Base-by-base conservation (phyloP, 1,140 invertebrate species). In the Eueides isabella region DNA sequence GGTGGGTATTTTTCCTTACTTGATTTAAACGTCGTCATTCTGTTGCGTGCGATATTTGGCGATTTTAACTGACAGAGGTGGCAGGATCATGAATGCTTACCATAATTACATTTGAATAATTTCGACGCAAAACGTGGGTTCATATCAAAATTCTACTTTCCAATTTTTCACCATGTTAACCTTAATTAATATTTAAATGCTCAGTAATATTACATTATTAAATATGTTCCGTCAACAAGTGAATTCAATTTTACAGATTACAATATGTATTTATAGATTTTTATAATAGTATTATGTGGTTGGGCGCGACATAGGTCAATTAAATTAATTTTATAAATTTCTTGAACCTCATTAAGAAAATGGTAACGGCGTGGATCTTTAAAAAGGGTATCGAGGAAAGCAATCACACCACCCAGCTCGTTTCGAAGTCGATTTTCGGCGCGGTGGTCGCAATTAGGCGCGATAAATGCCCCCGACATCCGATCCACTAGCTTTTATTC, bases 381-480 rank as follows among this genome's bases (percentile, higher is more conserved):
- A 66, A 64, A 75, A 72, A 67, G 73, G 78, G 78, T 85, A 85
- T 85, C 82, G 73, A 79, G 41, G 67, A 61, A 67, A 71, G 71
- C 73, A 78, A 88, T 88, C 85, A 84, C 83, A 82, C 88, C 87
- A 86, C 88, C 87, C 87, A 87, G 72, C 80, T 80, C 81, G 87
- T 78, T 83, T 80, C 67, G 72, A 64, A 82, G 71, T 80, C 80
- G 80, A 84, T 83, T 81, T 89, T 89, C 84, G 87, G 81, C 83
- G 85, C 82, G 85, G 86, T 88, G 88, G 88, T 89, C 86, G 88
- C 85, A 92, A 92, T 92, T 92, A 92, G 88, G 85, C 79, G 78
- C 85, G 87, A 91, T 91, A 91, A 92, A 90, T 88, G 89, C 86
- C 79, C 80, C 84, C 79, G 89, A 87, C 86, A 88, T 84, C 78